Evolutionary conservation across 1,140 invertebrate genomes (phyloP), one percentile per base, ranked within the genome.

Genomic region (Bursaphelenchus mucronatus): DNA sequence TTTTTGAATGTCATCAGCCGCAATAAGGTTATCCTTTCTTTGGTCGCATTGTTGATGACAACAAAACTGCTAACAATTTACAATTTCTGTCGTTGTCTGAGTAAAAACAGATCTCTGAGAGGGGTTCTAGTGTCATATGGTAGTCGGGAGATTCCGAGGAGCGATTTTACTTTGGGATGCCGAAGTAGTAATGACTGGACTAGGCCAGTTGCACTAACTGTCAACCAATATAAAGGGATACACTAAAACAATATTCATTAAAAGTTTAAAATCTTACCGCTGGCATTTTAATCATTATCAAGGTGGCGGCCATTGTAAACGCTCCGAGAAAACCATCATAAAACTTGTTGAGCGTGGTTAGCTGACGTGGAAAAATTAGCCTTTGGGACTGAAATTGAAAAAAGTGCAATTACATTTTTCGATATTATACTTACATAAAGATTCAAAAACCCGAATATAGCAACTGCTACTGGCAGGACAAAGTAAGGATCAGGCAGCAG

Each of bases 191-290:
- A 58, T 4, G 63, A 61, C 62, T 79, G 70, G 7, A 64, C 53
- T 58, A 77, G 63, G 53, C 76, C 69, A 41, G 57, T 79, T 0
- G 49, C 63, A 15, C 68, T 70, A 9, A 79, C 57, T 9, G 64
- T 62, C n/a, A 76, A 53, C 75, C 76, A 79, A 55, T 77, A 77
- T 8, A 77, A 44, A 0, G 75, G 62, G 52, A 79, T 70, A 49
- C 74, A 77, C 75, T 77, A 51, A 63, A 76, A 63, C 10, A 9
- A 49, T 51, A 50, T 30, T 30, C 8, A 59, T 51, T 39, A 47
- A 50, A 13, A 19, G 15, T 9, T 10, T 39, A 63, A 47, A 56
- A 49, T 15, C 63, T 57, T 56, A 75, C 73, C 40, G 73, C 73
- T 21, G 73, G 73, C 3, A 75, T 47, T 30, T 75, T 62, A 30